phyloP scores from a whole-genome alignment of 2,797 vertebrate species.

The Anisognathus igniventris region DNA sequence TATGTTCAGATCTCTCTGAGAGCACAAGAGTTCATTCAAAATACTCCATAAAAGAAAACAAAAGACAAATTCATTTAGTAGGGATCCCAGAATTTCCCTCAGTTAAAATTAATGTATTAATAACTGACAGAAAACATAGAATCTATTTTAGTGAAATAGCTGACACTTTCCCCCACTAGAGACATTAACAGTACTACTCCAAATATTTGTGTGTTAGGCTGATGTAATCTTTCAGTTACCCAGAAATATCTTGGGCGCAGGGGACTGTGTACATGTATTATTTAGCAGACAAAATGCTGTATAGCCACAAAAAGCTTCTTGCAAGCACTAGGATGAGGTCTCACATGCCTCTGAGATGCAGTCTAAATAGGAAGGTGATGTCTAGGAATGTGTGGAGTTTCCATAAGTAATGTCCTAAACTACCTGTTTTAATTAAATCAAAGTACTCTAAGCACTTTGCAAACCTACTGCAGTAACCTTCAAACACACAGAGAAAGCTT shows the following conservation, averaged over 20 bases:
- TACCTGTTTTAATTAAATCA: neutral
- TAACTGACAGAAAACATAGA: neutral
- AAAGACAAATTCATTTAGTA: slow-evolving; percentile 6
- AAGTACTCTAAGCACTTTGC: neutral
- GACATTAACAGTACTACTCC: neutral
- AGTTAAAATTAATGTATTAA: neutral
- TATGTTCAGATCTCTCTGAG: neutral
- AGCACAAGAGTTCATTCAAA: neutral
- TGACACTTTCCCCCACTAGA: neutral
- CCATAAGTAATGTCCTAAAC: neutral
- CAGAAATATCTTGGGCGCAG: neutral
- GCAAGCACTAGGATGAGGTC: neutral
- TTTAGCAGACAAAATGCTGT: neutral
- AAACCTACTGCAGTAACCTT: neutral
- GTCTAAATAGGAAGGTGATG: neutral
- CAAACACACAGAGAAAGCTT: neutral
- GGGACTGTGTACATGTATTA: neutral
- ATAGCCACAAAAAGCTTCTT: neutral
- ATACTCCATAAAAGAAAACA: slow-evolving; percentile 6
- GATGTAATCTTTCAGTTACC: neutral
- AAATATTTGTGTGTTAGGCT: neutral
- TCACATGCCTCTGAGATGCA: neutral
- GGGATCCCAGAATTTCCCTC: neutral
- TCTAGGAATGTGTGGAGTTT: neutral
- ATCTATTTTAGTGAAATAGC: neutral